Conservation (phyloP, 2,797 vertebrate genomes). For the Acomys russatus region DNA sequence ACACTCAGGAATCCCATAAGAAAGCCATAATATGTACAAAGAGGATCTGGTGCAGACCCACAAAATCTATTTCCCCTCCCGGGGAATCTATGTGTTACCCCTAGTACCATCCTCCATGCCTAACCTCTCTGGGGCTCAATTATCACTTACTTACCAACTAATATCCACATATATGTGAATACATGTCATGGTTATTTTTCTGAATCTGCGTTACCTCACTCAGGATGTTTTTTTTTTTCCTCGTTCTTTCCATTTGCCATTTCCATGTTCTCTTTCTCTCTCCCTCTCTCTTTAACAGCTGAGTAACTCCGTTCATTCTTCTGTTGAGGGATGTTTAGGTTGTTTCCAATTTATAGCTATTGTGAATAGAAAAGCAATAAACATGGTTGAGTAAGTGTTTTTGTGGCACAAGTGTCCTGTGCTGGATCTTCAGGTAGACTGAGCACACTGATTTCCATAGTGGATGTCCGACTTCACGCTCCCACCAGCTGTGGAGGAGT, state of each 20-base stretch:
- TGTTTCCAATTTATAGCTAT: not conserved
- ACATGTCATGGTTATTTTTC: no score
- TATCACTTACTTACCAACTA: not conserved
- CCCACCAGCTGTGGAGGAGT: not conserved
- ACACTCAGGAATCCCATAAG: not conserved
- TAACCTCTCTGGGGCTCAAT: not conserved
- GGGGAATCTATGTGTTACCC: not conserved
- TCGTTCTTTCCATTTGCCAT: not conserved
- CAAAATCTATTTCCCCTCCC: not conserved
- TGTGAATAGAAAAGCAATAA: not conserved
- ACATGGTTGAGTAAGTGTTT: not conserved
- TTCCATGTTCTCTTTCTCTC: not conserved
- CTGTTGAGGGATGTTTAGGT: not conserved
- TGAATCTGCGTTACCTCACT: not conserved
- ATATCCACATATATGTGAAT: not conserved
- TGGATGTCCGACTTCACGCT: not conserved
- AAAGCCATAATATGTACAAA: not conserved
- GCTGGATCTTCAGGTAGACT: not conserved
- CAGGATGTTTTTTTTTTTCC: not conserved
- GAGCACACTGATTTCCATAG: not conserved
- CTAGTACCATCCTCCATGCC: not conserved
- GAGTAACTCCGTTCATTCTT: not conserved
- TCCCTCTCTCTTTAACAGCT: no score
- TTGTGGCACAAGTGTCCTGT: not conserved
- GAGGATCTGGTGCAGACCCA: not conserved